Percentiles rank a stretch among this genome's conserved stretches.
These are phyloP conservation scores for Hyperoplus immaculatus DNA, from an alignment of 2,797 vertebrate species.

Conservation along the genomic window DNA sequence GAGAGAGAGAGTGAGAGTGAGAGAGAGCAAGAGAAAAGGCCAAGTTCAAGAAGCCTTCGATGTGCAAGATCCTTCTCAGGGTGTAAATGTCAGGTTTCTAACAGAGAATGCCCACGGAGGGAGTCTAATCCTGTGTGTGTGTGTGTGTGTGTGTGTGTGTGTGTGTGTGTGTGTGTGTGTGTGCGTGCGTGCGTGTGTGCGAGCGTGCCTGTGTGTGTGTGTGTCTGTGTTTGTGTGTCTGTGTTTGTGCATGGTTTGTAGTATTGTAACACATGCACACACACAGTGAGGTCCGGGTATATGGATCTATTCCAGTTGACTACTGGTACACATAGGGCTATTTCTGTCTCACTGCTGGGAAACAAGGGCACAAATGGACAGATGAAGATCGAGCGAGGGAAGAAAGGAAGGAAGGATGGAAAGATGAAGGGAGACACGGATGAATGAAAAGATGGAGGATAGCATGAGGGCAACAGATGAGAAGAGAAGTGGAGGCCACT, in stretches of 20 bases:
- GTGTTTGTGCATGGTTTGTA: conserved; percentile 29
- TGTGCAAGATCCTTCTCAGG: conserved; percentile 59
- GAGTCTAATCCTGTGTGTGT: conserved; percentile 23
- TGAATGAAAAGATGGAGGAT: conserved; percentile 15
- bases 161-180: conserved; percentile 29
- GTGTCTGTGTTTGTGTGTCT: conserved; percentile 34
- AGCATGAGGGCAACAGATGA: conserved; percentile 1
- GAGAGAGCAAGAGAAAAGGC: conserved; percentile 4
- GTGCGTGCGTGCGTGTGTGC: not conserved
- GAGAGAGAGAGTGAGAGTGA: not conserved
- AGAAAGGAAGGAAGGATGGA: conserved; percentile 15
- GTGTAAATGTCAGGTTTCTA: conserved; percentile 76
- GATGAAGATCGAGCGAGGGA: conserved; percentile 50
- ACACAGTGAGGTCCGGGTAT: conserved; percentile 47
- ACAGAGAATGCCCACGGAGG: conserved; percentile 54
- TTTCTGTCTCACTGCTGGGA: conserved; percentile 81
- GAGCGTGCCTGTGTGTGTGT: conserved; percentile 12
- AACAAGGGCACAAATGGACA: conserved; percentile 61
- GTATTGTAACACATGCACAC: not conserved
- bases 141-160: conserved; percentile 33
- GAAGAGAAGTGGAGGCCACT: conserved; percentile 31
- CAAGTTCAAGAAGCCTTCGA: conserved; percentile 53
- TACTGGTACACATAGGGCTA: conserved; percentile 70
- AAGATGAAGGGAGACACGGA: conserved; percentile 18
- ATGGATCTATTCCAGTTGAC: conserved; percentile 73